Percentiles rank a stretch among this genome's conserved stretches.
phyloP scores from a whole-genome alignment of 2,888 invertebrate genomes.

The Platerodrilus igneus region DNA sequence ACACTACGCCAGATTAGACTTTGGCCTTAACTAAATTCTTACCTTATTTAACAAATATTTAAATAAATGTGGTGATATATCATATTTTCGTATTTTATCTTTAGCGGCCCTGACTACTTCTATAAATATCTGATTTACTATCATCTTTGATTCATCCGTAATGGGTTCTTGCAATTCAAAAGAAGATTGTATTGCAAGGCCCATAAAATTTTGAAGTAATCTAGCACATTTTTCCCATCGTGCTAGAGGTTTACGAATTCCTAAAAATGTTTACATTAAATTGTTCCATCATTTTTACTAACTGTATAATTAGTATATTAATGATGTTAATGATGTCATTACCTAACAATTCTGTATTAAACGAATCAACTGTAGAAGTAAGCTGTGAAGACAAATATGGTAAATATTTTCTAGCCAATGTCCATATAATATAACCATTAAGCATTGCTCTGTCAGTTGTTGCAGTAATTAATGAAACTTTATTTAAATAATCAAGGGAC shows the following conservation, averaged over 20 bases:
- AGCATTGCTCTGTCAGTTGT: constrained; percentile 51
- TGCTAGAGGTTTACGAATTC: constrained; percentile 34
- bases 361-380: constrained; percentile 36
- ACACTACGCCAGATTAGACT: constrained; percentile 1
- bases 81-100: constrained; percentile 30
- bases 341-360: constrained; percentile 39
- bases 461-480: constrained; percentile 51
- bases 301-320: not conserved
- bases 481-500: constrained; percentile 51
- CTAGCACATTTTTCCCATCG: constrained; percentile 54
- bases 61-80: constrained; percentile 31
- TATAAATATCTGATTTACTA: constrained; percentile 35
- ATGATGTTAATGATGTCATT: constrained; percentile 17
- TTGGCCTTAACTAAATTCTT: constrained; percentile 17
- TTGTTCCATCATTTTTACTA: too few relatives aligned
- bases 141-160: constrained; percentile 27
- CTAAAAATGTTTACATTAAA: constrained; percentile 29
- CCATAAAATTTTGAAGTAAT: constrained; percentile 49
- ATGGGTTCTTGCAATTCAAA: constrained; percentile 41
- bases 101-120: constrained; percentile 32
- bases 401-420: constrained; percentile 51
- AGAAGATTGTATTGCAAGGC: constrained; percentile 48
- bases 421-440: constrained; percentile 59
- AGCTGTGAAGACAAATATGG: constrained; percentile 52
- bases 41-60: constrained; percentile 46